Percentiles rank a stretch among this genome's conserved stretches.
These are phyloP conservation scores for mouse (Mus musculus) DNA, from an alignment of 2,113 vertebrate species.

Conservation along the genomic window GRCm39 chr3:62820001-62820500, in stretches of 20 bases:
- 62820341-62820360: neutral
- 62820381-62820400: neutral
- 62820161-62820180: too few species aligned
- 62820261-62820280: neutral
- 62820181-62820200: neutral
- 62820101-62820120: too few species aligned
- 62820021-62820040: neutral
- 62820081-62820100: too few species aligned
- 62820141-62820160: too few species aligned
- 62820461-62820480: neutral
- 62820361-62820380: neutral
- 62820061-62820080: too few species aligned
- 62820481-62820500: neutral
- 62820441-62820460: neutral
- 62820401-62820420: neutral
- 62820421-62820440: neutral
- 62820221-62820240: neutral
- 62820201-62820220: neutral
- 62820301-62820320: neutral
- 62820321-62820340: neutral
- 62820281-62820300: neutral
- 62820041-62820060: too few species aligned
- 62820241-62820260: neutral
- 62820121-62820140: too few species aligned
- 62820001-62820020: too few species aligned